phyloP scores from a whole-genome alignment of 2,888 invertebrate genomes.

The Harpagoxenus sublaevis region DNA sequence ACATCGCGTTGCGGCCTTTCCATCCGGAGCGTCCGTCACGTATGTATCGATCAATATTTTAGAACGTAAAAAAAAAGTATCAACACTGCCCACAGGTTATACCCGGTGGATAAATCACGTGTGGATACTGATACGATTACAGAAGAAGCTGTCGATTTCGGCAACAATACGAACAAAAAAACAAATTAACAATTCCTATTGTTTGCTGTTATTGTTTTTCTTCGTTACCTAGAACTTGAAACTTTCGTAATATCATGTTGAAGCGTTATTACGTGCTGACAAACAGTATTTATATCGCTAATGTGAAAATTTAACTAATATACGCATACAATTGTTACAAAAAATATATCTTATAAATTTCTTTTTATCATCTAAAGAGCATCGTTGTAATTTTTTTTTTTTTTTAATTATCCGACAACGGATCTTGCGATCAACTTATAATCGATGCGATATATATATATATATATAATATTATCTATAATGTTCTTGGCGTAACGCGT shows the following conservation, averaged over 20 bases:
- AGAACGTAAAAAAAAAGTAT: not conserved
- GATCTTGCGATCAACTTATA: not conserved
- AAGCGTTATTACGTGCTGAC: not conserved
- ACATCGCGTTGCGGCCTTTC: not conserved
- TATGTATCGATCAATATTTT: conserved; percentile 3
- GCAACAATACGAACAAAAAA: conserved; percentile 59
- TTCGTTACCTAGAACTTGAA: conserved; percentile 10
- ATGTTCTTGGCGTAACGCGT: not conserved
- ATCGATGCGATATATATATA: not conserved
- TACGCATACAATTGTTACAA: conserved; percentile 11
- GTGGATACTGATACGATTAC: conserved; percentile 90
- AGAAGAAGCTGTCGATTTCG: conserved; percentile 82
- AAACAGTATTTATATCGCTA: conserved; percentile 31
- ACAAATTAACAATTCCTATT: conserved; percentile 53
- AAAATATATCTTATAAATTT: conserved; percentile 9
- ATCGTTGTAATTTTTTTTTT: not conserved
- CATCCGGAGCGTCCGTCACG: not conserved
- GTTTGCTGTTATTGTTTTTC: conserved; percentile 9
- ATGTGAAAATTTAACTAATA: conserved; percentile 24
- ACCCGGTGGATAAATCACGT: conserved; percentile 96
- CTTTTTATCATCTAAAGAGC: not conserved
- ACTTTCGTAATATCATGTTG: not conserved
- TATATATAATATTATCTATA: not conserved
- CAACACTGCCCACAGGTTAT: conserved; percentile 89
- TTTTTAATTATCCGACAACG: not conserved